phyloP scores from a whole-genome alignment of 2,888 invertebrate genomes.

The Macrophya alboannulata region DNA sequence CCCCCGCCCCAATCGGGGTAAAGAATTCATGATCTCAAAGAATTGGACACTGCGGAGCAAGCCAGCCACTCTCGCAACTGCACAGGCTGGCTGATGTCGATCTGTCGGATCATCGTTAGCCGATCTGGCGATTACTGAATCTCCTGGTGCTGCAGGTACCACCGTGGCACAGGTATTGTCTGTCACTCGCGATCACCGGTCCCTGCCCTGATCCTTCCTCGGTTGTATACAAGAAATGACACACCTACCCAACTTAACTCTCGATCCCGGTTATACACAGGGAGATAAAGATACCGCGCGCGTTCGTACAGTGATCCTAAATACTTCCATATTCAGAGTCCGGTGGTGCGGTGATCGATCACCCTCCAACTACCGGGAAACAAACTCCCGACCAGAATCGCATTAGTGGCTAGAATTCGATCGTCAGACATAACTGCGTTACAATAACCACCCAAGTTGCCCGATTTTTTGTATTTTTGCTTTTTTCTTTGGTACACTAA shows the following conservation, averaged over 20 bases:
- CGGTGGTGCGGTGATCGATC: conserved; percentile 75
- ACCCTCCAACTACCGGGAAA: conserved; percentile 73
- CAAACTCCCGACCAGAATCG: conserved; percentile 69
- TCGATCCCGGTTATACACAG: neutral
- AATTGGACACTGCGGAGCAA: neutral
- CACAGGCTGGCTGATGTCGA: conserved; percentile 44
- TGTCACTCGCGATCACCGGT: conserved; percentile 25
- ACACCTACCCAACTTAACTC: neutral
- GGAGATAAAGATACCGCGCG: conserved; percentile 39
- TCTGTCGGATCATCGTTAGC: conserved; percentile 74
- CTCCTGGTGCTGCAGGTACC: conserved; percentile 45
- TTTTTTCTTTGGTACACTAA: too few relatives aligned
- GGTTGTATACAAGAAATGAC: conserved; percentile 11
- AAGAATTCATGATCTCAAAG: conserved; percentile 39
- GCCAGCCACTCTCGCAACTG: neutral
- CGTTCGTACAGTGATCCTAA: conserved; percentile 38
- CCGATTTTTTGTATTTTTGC: too few relatives aligned
- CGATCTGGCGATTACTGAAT: conserved; percentile 56
- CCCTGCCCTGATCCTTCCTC: conserved; percentile 13
- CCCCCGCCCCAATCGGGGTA: neutral
- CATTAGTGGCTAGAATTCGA: conserved; percentile 72
- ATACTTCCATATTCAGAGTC: conserved; percentile 62
- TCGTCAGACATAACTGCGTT: conserved; percentile 57
- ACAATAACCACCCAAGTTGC: conserved; percentile 46
- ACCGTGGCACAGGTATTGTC: conserved; percentile 52